Percentiles rank a stretch among this genome's conserved stretches.
These are phyloP conservation scores for Drosophila pallidifrons DNA, from an alignment of 1,140 invertebrate species.

Conservation along the genomic window DNA sequence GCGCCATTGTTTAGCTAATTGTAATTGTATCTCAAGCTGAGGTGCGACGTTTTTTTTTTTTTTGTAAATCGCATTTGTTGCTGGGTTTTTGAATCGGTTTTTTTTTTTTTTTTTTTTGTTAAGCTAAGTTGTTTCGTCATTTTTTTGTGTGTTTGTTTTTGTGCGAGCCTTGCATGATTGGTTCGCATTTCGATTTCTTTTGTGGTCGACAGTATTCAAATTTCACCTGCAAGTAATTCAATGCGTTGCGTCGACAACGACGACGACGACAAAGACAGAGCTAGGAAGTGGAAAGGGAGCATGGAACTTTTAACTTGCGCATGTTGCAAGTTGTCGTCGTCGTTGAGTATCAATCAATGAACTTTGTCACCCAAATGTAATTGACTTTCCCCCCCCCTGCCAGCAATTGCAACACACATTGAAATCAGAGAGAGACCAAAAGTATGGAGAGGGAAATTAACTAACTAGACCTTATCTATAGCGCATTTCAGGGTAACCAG, in stretches of 20 bases:
- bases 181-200: constrained; percentile 62
- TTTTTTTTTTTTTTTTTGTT: not conserved
- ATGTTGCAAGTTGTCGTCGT: constrained; percentile 21
- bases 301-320: constrained; percentile 7
- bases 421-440: not conserved
- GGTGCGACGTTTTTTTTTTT: constrained; percentile 37
- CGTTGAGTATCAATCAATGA: constrained; percentile 58
- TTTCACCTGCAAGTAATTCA: constrained; percentile 50
- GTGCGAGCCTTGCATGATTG: constrained; percentile 63
- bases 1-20: constrained; percentile 6
- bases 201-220: constrained; percentile 69
- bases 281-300: not conserved
- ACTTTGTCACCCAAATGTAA: constrained; percentile 40
- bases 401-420: constrained; percentile 1
- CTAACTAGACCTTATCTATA: constrained; percentile 9
- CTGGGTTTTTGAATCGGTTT: not conserved
- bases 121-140: constrained; percentile 18
- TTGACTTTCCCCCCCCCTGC: not conserved
- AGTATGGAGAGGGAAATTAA: constrained; percentile 6
- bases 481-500: constrained; percentile 29
- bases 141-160: constrained; percentile 24
- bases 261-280: not conserved
- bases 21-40: constrained; percentile 35
- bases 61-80: constrained; percentile 21
- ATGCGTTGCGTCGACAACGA: constrained; percentile 26